Evolutionary conservation across 1,140 invertebrate species (phyloP).

Genomic region (Microplitis mediator): DNA sequence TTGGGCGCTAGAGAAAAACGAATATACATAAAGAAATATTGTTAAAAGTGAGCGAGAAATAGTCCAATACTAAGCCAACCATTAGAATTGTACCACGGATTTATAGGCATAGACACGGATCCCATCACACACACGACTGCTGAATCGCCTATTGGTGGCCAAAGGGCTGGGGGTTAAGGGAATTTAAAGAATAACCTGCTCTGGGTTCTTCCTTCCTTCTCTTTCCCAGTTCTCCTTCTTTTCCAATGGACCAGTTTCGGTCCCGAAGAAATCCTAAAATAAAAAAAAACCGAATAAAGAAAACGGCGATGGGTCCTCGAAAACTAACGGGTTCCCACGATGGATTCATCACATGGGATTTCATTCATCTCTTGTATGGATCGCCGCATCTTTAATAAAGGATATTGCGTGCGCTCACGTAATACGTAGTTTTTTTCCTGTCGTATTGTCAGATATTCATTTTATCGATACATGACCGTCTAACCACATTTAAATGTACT

Average conservation of each 20-base stretch:
- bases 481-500: background rate
- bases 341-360: conserved; percentile 30
- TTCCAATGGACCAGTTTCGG: conserved; percentile 47
- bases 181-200: conserved; percentile 38
- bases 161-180: conserved; percentile 46
- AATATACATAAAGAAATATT: conserved; percentile 14
- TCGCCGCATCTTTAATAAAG: conserved; percentile 9
- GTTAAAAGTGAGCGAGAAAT: conserved; percentile 31
- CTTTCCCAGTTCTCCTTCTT: background rate
- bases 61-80: background rate
- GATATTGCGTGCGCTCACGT: conserved; percentile 22
- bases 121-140: conserved; percentile 14
- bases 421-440: conserved; percentile 5
- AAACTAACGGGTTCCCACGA: conserved; percentile 56
- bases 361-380: conserved; percentile 23
- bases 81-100: conserved; percentile 11
- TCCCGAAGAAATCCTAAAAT: conserved; percentile 31
- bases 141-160: conserved; percentile 47
- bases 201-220: background rate
- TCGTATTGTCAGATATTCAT: background rate
- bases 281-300: conserved; percentile 7
- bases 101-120: background rate
- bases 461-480: background rate
- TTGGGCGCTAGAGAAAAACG: conserved; percentile 19
- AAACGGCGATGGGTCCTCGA: conserved; percentile 14